phyloP scores from a whole-genome alignment of 92 coral and sea anemone genomes.

The Porites cylindrica region DNA sequence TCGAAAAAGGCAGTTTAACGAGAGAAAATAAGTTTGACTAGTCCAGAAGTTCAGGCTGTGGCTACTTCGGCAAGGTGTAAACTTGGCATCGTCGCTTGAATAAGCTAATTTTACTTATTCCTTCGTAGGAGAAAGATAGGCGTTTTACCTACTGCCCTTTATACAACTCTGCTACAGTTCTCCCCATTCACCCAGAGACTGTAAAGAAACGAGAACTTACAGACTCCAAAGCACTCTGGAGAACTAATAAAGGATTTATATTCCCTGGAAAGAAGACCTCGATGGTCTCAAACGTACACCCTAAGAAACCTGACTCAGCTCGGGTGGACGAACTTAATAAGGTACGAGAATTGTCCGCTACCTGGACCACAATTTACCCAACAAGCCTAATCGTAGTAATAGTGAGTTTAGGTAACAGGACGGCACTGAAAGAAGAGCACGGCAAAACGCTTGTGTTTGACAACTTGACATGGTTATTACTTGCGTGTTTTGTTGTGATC shows the following conservation, averaged over 20 bases:
- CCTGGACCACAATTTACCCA: background rate
- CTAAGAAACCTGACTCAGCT: constrained; percentile 90
- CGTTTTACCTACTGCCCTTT: constrained; percentile 90
- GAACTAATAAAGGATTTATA: constrained; percentile 81
- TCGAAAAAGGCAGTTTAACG: no score
- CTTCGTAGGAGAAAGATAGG: constrained; percentile 71
- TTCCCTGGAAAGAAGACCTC: constrained; percentile 91
- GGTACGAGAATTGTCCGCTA: constrained; percentile 42
- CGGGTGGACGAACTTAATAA: constrained; percentile 85
- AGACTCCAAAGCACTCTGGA: constrained; percentile 79
- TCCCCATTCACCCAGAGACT: constrained; percentile 75
- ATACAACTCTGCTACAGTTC: constrained; percentile 92
- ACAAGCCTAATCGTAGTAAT: no score
- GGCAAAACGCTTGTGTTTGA: no score
- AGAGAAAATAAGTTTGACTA: no score
- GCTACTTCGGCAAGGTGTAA: background rate
- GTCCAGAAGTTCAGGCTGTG: no score
- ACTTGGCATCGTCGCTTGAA: background rate
- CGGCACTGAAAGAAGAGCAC: no score
- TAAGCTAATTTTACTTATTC: background rate
- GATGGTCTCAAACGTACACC: constrained; percentile 79
- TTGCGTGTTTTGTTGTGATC: no score
- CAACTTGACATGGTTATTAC: no score
- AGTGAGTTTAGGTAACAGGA: no score
- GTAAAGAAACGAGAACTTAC: constrained; percentile 68